These are phyloP conservation scores for Drosophila colorata DNA, from an alignment of 2,888 invertebrate genomes.

Conservation along the genomic window DNA sequence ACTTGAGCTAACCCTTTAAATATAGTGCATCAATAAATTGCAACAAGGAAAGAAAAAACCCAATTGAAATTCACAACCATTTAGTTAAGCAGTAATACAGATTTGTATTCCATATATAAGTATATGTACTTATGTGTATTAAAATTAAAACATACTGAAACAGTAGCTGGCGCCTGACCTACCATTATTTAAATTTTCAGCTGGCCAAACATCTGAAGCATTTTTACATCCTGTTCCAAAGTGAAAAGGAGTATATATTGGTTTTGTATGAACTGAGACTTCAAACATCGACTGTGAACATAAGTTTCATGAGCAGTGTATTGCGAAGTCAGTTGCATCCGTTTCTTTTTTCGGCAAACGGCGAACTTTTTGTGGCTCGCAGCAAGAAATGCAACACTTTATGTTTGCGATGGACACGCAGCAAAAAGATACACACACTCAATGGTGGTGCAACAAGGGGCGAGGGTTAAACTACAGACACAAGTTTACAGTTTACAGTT, in stretches of 20 bases:
- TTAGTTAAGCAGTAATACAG: conserved; percentile 20
- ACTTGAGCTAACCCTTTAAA: conserved; percentile 4
- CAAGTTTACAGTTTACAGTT: conserved; percentile 58
- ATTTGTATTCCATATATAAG: conserved; percentile 44
- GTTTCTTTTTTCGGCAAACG: conserved; percentile 2
- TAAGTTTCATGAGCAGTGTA: background rate
- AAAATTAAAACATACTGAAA: conserved; percentile 50
- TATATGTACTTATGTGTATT: conserved; percentile 42
- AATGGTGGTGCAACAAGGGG: conserved; percentile 27
- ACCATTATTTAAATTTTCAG: conserved; percentile 43
- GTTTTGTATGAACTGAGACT: no score
- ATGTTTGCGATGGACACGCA: conserved; percentile 59
- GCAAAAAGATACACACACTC: conserved; percentile 31
- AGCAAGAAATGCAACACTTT: conserved; percentile 49
- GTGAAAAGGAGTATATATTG: background rate
- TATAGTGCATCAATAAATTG: conserved; percentile 6
- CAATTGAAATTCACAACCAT: conserved; percentile 13
- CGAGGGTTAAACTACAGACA: conserved; percentile 52
- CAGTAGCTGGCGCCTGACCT: conserved; percentile 29
- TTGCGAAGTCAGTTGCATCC: background rate
- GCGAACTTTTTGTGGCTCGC: conserved; percentile 27
- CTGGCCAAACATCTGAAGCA: conserved; percentile 5
- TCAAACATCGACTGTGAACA: background rate
- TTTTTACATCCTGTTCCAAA: background rate
- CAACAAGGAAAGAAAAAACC: conserved; percentile 2